Evolutionary conservation across 2,888 invertebrate species (phyloP), one percentile per base, ranked within the genome.

Genomic region (Erebia palarica): DNA sequence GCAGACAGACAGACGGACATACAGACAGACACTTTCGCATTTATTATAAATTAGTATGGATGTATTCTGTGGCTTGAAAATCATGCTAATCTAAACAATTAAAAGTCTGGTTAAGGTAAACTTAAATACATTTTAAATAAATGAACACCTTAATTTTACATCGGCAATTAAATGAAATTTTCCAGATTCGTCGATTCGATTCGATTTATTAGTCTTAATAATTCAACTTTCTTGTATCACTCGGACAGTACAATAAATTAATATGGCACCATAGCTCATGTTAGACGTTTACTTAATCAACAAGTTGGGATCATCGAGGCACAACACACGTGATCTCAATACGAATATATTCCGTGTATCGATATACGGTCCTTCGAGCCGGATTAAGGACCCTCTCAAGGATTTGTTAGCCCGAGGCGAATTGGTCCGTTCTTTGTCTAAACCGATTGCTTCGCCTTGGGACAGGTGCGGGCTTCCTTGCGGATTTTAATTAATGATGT

Each of bases 401-500:
- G 87, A 86, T 86, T 88, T 88, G 79, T 79, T 78, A 78, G 86
- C 90, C 87, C 83, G 81, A 80, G 84, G 90, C 88, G 86, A 85
- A 85, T 84, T 82, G 81, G 84, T 78, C 85, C 80, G 79, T 82
- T 84, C 86, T 86, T 86, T 85, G 87, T 85, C 84, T 85, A 83
- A 84, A 81, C 84, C 83, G 84, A 86, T 85, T 82, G 84, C 82
- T 78, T 77, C 82, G 82, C 86, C 85, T 84, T 82, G 90, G 91
- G 91, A 89, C 89, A 91, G 90, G 90, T 90, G 88, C 79, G 84
- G 87, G 87, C 85, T 87, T 88, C 87, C 86, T 86, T 84, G 79
- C 78, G 84, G 88, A 85, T 89, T 91, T 92, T 92, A 92, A 92
- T 92, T 92, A 92, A 89, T 91, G 88, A 92, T 90, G 87, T 85